phyloP scores from a whole-genome alignment of 2,113 vertebrate genomes.

The Cnemophilus loriae region DNA sequence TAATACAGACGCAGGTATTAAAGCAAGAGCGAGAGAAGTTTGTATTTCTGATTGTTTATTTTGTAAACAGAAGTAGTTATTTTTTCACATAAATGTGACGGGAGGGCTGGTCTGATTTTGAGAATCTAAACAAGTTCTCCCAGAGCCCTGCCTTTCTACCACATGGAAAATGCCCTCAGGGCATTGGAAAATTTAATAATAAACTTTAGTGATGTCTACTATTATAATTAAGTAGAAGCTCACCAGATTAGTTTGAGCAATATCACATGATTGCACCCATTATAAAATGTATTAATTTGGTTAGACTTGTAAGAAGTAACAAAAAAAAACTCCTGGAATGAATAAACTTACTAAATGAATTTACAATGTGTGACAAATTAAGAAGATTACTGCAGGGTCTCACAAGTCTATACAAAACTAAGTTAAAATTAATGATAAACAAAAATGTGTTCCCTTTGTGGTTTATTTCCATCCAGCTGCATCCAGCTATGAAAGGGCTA shows the following conservation, averaged over 20 bases:
- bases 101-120: not conserved
- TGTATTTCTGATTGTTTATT: not conserved
- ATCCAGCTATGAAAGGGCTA: slow-evolving; percentile 34
- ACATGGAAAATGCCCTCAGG: not conserved
- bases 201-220: not conserved
- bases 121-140: not conserved
- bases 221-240: not conserved
- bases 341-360: not conserved
- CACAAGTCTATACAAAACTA: not conserved
- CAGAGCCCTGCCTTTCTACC: not conserved
- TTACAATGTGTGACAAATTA: slow-evolving; percentile 7
- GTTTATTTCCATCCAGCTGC: slow-evolving; percentile 4
- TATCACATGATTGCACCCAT: not conserved
- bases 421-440: slow-evolving; percentile 14
- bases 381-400: not conserved
- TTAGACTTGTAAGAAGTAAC: not conserved
- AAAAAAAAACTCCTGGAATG: not conserved
- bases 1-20: not conserved
- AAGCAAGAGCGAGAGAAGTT: not conserved
- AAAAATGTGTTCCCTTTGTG: slow-evolving; percentile 3
- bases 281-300: not conserved
- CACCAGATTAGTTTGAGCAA: not conserved
- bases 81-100: not conserved
- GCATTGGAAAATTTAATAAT: not conserved
- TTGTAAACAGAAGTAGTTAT: not conserved